Conservation (phyloP, 2,113 vertebrate species). For the Hippocampus comes region DNA sequence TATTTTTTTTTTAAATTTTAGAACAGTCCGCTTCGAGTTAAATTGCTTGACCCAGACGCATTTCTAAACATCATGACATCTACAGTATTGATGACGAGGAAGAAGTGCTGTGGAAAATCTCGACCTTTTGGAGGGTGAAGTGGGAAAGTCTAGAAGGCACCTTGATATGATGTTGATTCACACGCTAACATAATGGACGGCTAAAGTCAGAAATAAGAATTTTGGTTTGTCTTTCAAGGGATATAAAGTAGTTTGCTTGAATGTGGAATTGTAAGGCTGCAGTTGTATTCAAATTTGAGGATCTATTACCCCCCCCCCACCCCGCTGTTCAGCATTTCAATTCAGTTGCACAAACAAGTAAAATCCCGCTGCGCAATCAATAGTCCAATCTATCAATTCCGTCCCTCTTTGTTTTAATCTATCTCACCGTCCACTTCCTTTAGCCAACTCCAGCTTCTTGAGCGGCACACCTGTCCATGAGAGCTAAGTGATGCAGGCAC, state of each 20-base stretch:
- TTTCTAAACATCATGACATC: no score
- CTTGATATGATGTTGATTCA: no score
- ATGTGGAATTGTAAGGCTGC: background rate
- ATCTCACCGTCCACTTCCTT: constrained; percentile 23
- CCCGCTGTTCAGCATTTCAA: background rate
- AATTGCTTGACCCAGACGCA: no score
- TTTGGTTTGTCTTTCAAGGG: background rate
- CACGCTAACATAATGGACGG: no score
- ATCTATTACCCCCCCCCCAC: background rate
- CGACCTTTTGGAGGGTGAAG: no score
- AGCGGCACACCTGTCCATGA: constrained; percentile 41
- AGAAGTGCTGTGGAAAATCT: no score
- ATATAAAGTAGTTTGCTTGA: background rate
- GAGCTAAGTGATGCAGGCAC: constrained; percentile 45
- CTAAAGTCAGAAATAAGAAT: background rate
- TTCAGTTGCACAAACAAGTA: background rate
- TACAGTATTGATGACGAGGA: no score
- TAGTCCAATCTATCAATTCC: background rate
- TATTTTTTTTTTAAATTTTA: no score
- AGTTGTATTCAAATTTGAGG: background rate
- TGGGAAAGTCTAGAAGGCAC: no score
- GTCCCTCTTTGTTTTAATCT: background rate
- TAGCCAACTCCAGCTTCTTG: constrained; percentile 51
- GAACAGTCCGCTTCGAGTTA: no score
- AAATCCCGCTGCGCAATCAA: background rate